These are phyloP conservation scores for Drosophila kuntzei DNA, from an alignment of 2,888 invertebrate species.

Conservation along the genomic window DNA sequence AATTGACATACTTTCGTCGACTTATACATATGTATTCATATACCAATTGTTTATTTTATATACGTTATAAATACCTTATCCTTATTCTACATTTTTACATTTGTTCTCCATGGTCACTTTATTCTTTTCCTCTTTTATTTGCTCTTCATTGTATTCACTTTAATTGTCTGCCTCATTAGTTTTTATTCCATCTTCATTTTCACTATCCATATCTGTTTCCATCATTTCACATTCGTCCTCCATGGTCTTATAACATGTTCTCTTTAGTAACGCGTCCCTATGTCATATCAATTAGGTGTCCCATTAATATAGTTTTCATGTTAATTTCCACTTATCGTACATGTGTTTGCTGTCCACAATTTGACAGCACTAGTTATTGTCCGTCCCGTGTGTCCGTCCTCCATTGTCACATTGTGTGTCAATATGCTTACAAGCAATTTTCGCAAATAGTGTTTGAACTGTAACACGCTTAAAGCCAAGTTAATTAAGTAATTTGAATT, in stretches of 20 bases:
- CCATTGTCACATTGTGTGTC: constrained; percentile 18
- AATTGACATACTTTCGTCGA: background rate
- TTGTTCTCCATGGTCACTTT: background rate
- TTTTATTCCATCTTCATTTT: background rate
- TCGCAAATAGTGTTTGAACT: constrained; percentile 20
- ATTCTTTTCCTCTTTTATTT: background rate
- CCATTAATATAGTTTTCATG: constrained; percentile 23
- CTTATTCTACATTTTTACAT: background rate
- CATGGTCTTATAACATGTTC: background rate
- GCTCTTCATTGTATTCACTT: too few relatives aligned
- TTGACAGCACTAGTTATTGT: constrained; percentile 11
- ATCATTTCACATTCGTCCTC: background rate
- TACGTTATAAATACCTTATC: too few relatives aligned
- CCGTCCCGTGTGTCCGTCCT: background rate
- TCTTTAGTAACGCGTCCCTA: background rate
- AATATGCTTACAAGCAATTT: constrained; percentile 19
- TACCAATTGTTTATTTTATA: background rate
- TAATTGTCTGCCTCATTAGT: background rate
- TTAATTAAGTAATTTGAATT: constrained; percentile 35
- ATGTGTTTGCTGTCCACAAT: constrained; percentile 26
- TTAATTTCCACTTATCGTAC: constrained; percentile 13
- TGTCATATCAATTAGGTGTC: constrained; percentile 22
- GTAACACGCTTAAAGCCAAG: constrained; percentile 21
- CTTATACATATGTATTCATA: background rate
- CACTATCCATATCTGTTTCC: background rate